These are phyloP conservation scores for Tethya wilhelma DNA, from an alignment of 37 sponge, comb jelly and placozoan genomes.

Conservation along the genomic window DNA sequence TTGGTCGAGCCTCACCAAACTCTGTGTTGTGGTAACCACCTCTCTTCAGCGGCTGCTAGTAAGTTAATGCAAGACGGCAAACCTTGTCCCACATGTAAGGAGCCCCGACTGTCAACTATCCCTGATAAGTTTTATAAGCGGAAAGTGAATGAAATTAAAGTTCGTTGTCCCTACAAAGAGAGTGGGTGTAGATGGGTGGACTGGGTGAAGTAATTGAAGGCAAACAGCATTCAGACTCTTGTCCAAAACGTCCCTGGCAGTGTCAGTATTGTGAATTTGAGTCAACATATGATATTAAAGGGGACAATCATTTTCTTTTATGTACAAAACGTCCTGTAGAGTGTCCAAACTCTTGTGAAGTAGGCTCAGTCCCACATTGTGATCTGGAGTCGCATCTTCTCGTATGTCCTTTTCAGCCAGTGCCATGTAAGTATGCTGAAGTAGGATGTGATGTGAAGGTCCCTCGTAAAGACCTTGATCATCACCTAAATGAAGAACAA, in stretches of 20 bases:
- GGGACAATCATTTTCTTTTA: neutral
- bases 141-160: conserved; percentile 10
- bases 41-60: conserved; percentile 2
- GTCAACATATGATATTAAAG: neutral
- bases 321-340: conserved; percentile 18
- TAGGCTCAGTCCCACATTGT: conserved; percentile 12
- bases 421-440: conserved; percentile 34
- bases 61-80: conserved; percentile 2
- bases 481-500: conserved; percentile 15
- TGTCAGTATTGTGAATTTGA: conserved; percentile 26
- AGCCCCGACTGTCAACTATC: neutral
- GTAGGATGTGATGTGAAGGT: conserved; percentile 23
- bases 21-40: conserved; percentile 34
- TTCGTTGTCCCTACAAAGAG: conserved; percentile 26
- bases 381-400: conserved; percentile 17
- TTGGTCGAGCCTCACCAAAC: conserved; percentile 46
- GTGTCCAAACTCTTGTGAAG: conserved; percentile 34
- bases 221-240: conserved; percentile 13
- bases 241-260: conserved; percentile 30
- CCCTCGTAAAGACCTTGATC: neutral
- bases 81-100: conserved; percentile 40
- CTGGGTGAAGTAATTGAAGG: conserved; percentile 4
- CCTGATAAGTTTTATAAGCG: conserved; percentile 24
- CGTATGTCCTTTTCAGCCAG: conserved; percentile 27
- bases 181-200: conserved; percentile 55